Evolutionary conservation across 2,797 vertebrate genomes (phyloP).

Genomic region (Microchirus variegatus): DNA sequence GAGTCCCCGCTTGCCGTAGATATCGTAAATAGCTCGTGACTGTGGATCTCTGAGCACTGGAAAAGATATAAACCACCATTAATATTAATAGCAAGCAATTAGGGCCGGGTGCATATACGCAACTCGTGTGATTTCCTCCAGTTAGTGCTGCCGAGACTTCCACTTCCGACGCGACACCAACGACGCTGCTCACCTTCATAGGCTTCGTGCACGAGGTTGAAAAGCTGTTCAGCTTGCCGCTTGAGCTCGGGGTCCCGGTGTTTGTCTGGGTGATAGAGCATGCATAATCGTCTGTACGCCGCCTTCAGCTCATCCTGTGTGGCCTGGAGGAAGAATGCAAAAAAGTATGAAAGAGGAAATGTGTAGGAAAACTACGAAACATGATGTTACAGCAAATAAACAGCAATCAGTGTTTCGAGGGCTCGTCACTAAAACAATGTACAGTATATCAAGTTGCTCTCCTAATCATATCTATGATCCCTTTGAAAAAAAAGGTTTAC

Average conservation of each 20-base stretch:
- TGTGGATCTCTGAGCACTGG: slow-evolving; percentile 97
- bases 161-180: not conserved
- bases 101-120: too few relatives aligned
- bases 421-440: too few relatives aligned
- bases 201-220: slow-evolving; percentile 96
- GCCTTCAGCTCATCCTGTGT: slow-evolving; percentile 96
- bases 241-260: slow-evolving; percentile 97
- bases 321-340: slow-evolving; percentile 81
- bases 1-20: slow-evolving; percentile 97
- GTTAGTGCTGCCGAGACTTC: too few relatives aligned
- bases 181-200: slow-evolving; percentile 91
- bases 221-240: slow-evolving; percentile 92
- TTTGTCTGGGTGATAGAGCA: slow-evolving; percentile 99
- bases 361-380: too few relatives aligned
- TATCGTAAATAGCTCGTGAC: slow-evolving; percentile 97
- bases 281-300: slow-evolving; percentile 94
- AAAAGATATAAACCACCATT: slow-evolving; percentile 48
- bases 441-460: too few relatives aligned
- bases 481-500: too few relatives aligned
- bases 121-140: too few relatives aligned
- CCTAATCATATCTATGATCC: too few relatives aligned
- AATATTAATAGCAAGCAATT: not conserved
- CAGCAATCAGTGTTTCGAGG: too few relatives aligned
- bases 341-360: slow-evolving; percentile 3
- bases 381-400: too few relatives aligned